Conservation (phyloP, 2,888 invertebrate genomes). For the Netelia fuscicornis region DNA sequence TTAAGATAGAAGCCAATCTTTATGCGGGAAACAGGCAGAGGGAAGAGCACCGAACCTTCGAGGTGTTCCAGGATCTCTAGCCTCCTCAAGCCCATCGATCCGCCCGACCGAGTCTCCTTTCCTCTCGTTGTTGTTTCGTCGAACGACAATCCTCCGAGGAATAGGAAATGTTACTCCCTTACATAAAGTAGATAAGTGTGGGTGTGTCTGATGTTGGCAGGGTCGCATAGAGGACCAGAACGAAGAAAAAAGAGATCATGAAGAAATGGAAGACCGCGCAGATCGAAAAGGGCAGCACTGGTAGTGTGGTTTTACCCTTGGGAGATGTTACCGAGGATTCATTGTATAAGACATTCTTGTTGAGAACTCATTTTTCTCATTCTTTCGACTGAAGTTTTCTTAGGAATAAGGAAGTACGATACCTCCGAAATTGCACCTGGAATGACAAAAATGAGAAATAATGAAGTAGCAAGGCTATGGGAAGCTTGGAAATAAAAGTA, state of each 20-base stretch:
- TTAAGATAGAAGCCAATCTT: constrained; percentile 31
- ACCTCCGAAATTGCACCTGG: too few relatives aligned
- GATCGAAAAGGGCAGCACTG: constrained; percentile 7
- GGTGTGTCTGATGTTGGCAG: constrained; percentile 21
- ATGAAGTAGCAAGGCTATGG: not conserved
- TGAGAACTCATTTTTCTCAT: constrained; percentile 10
- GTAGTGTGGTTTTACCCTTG: constrained; percentile 2
- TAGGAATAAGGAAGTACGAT: not conserved
- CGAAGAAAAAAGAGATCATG: not conserved
- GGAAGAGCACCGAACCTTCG: constrained; percentile 26
- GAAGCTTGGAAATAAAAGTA: not conserved
- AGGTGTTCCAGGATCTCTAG: constrained; percentile 23
- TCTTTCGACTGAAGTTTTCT: not conserved
- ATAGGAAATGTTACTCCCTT: constrained; percentile 38
- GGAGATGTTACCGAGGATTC: constrained; percentile 41
- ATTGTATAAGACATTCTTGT: constrained; percentile 8
- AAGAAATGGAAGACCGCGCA: constrained; percentile 12
- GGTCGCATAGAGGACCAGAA: constrained; percentile 6
- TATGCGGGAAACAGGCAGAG: not conserved
- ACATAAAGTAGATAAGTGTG: not conserved
- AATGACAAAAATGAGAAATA: not conserved
- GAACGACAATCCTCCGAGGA: constrained; percentile 52
- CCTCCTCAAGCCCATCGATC: constrained; percentile 37
- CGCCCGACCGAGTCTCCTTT: constrained; percentile 31
- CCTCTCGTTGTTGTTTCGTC: constrained; percentile 36